Evolutionary conservation across 2,797 vertebrate genomes (phyloP).

Genomic region (Anas georgica): DNA sequence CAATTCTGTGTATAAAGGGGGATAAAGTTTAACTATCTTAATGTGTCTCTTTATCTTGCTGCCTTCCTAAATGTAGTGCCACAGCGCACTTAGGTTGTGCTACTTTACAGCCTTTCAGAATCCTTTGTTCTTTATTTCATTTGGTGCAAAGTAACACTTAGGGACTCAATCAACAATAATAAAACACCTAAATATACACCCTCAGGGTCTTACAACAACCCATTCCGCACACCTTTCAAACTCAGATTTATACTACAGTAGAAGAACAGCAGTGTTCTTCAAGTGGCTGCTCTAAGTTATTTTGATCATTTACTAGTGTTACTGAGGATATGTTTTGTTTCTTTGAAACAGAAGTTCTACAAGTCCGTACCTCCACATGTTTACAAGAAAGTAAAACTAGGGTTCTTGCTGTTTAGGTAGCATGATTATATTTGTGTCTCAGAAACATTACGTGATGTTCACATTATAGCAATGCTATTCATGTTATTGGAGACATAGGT

Average conservation of each 20-base stretch:
- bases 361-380: neutral
- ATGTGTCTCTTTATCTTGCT: neutral
- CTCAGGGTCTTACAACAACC: neutral
- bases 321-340: neutral
- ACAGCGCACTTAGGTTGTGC: neutral
- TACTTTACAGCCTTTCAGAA: neutral
- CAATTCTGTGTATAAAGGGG: neutral
- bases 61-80: neutral
- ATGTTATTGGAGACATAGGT: neutral
- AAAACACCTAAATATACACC: neutral
- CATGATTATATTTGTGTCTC: neutral
- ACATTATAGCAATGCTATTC: neutral
- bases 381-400: neutral
- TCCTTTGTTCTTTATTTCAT: neutral
- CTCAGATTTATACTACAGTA: neutral
- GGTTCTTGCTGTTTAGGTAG: neutral
- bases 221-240: neutral
- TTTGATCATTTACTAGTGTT: neutral
- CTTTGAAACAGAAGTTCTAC: neutral
- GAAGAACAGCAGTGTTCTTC: neutral
- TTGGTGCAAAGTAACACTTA: neutral
- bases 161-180: neutral
- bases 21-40: neutral
- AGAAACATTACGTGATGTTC: neutral
- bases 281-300: neutral